Conservation (phyloP, 2,113 vertebrate genomes). For the Chamaetylas fuelleborni region DNA sequence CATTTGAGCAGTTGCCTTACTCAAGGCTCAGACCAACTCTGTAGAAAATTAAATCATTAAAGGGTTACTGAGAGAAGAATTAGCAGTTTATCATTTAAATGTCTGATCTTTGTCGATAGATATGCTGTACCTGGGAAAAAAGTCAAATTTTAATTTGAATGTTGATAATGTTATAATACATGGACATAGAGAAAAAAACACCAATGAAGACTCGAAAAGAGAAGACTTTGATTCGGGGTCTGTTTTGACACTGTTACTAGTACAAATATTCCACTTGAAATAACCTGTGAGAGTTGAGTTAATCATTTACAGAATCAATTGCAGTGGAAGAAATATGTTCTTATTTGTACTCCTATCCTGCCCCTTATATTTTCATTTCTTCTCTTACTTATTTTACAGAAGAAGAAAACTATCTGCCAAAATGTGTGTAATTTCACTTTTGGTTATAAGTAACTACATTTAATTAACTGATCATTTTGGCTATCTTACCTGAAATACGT, state of each 20-base stretch:
- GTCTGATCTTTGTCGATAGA: not conserved
- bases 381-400: not conserved
- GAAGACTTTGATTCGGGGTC: not conserved
- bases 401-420: not conserved
- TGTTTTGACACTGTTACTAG: constrained; percentile 19
- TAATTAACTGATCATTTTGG: not conserved
- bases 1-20: not conserved
- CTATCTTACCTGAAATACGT: not conserved
- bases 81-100: not conserved
- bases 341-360: not conserved
- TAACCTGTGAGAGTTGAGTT: not conserved
- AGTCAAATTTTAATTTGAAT: not conserved
- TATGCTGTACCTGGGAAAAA: not conserved
- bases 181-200: not conserved
- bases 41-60: not conserved
- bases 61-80: not conserved
- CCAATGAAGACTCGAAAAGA: not conserved
- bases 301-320: constrained; percentile 1
- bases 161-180: not conserved
- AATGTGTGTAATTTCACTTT: not conserved
- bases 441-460: not conserved
- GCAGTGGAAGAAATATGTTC: not conserved
- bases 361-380: not conserved
- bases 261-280: constrained; percentile 18
- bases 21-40: not conserved